Evolutionary conservation across 2,113 vertebrate species (phyloP).

Genomic region (Phalacrocorax aristotelis): DNA sequence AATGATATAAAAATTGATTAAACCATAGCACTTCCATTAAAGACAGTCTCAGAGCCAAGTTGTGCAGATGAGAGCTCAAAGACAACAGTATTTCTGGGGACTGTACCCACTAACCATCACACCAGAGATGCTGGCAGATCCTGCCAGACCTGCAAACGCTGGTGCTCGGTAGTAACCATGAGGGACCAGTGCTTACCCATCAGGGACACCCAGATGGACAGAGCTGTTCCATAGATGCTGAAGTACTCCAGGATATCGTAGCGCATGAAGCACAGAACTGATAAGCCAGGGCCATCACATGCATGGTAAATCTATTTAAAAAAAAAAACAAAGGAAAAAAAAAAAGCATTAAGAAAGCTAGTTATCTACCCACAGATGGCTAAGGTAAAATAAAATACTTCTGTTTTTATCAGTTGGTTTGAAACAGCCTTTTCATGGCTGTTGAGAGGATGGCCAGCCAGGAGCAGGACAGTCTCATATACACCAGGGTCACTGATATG

Average conservation of each 20-base stretch:
- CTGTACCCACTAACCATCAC: background rate
- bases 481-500: background rate
- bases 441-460: background rate
- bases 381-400: background rate
- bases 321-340: too few species aligned
- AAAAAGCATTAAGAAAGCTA: background rate
- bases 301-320: slow-evolving; percentile 75
- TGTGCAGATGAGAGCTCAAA: background rate
- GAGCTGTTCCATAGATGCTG: slow-evolving; percentile 88
- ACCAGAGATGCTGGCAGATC: background rate
- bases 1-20: background rate
- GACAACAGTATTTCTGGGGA: background rate
- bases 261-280: slow-evolving; percentile 90
- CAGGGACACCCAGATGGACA: slow-evolving; percentile 97
- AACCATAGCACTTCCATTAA: background rate
- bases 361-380: background rate
- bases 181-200: slow-evolving; percentile 76
- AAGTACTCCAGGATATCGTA: slow-evolving; percentile 93
- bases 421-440: background rate
- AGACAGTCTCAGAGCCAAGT: background rate
- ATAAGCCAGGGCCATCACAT: slow-evolving; percentile 86
- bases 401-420: background rate
- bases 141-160: rapidly evolving
- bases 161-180: background rate
- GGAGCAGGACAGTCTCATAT: background rate